Evolutionary conservation across 2,797 vertebrate genomes (phyloP).

Genomic region (Sebastes diploproa): DNA sequence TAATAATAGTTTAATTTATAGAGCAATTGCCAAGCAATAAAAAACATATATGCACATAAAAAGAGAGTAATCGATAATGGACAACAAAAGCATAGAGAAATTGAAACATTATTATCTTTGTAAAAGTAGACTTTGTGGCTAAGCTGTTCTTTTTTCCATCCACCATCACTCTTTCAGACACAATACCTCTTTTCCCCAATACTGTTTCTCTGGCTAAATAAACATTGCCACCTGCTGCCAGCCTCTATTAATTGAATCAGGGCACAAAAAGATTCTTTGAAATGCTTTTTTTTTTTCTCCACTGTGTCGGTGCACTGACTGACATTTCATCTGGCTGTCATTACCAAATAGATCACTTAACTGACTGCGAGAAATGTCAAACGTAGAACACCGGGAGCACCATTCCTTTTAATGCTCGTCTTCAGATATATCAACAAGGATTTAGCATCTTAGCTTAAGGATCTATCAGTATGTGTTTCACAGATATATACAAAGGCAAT

Average conservation of each 20-base stretch:
- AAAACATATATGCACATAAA: not conserved
- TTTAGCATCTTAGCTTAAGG: conserved; percentile 20
- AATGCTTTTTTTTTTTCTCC: not conserved
- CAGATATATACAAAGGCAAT: conserved; percentile 11
- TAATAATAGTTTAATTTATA: not conserved
- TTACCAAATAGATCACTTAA: conserved; percentile 8
- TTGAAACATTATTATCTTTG: not conserved
- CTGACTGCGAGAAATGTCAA: conserved; percentile 37
- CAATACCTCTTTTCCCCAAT: not conserved
- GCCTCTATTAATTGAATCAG: conserved; percentile 58
- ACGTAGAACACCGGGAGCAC: conserved; percentile 1
- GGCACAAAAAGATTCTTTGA: conserved; percentile 18
- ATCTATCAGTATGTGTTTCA: conserved; percentile 13
- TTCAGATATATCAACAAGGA: conserved; percentile 26
- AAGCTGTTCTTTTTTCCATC: not conserved
- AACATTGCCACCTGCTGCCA: conserved; percentile 79
- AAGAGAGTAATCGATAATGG: not conserved
- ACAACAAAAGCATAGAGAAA: not conserved
- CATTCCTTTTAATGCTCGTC: conserved; percentile 36
- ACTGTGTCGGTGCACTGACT: conserved; percentile 2
- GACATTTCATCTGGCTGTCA: conserved; percentile 37
- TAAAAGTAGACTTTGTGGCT: not conserved
- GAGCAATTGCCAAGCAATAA: not conserved
- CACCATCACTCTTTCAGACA: not conserved
- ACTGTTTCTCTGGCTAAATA: conserved; percentile 64